A percentile compares a stretch with the other conserved stretches of the same genome.
phyloP scores from a whole-genome alignment of 2,797 vertebrate genomes.

The Peromyscus attwateri region DNA sequence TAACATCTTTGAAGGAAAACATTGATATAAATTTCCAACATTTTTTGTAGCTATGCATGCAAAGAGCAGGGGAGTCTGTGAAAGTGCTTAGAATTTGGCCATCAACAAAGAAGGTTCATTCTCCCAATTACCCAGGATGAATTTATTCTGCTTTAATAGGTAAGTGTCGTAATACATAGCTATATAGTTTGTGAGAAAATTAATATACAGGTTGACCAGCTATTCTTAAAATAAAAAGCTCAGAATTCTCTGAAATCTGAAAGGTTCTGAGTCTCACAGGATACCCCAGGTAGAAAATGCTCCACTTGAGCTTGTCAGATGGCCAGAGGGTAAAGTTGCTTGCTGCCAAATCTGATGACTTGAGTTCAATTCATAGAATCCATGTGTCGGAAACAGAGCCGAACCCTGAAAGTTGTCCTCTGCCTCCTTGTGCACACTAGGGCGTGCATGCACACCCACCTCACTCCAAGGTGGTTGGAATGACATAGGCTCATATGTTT shows the following conservation, averaged over 20 bases:
- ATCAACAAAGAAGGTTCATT: not conserved
- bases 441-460: not conserved
- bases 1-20: not conserved
- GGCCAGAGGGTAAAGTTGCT: not conserved
- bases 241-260: not conserved
- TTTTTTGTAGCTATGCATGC: not conserved
- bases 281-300: not conserved
- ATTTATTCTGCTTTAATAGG: constrained; percentile 18
- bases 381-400: not conserved
- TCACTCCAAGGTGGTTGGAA: not conserved
- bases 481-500: not conserved
- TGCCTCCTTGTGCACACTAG: not conserved
- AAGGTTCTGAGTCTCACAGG: not conserved
- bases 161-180: not conserved
- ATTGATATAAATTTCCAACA: not conserved
- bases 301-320: not conserved
- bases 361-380: not conserved
- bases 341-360: not conserved
- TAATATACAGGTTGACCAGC: not conserved
- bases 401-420: not conserved
- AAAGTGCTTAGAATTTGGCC: not conserved
- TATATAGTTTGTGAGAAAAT: not conserved
- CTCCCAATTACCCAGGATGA: not conserved
- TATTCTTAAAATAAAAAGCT: not conserved
- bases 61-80: not conserved